These are phyloP conservation scores for Phalangium opilio DNA, from an alignment of 2,888 invertebrate genomes.

Conservation along the genomic window DNA sequence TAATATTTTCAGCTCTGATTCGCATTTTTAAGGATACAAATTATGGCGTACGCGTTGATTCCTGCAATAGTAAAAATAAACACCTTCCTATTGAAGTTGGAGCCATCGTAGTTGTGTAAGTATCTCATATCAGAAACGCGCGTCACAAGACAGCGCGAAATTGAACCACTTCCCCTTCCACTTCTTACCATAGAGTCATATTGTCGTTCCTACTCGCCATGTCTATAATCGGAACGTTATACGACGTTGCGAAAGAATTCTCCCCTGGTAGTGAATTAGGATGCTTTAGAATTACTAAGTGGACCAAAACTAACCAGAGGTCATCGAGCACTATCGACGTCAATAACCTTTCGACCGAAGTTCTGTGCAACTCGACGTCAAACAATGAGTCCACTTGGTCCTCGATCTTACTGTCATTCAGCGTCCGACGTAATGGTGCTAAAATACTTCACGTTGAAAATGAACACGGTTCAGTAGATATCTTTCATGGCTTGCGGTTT, in stretches of 20 bases:
- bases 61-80: conserved; percentile 4
- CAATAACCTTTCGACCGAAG: neutral
- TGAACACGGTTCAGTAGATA: conserved; percentile 6
- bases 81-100: conserved; percentile 3
- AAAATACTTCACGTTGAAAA: conserved; percentile 13
- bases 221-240: conserved; percentile 5
- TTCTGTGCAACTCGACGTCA: conserved; percentile 3
- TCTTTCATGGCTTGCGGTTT: conserved; percentile 19
- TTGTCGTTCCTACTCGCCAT: neutral
- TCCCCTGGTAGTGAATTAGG: too few species aligned
- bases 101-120: conserved; percentile 1
- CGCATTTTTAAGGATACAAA: too few species aligned
- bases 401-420: conserved; percentile 11
- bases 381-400: too few species aligned
- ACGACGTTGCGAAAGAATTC: neutral
- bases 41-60: neutral
- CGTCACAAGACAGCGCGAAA: too few species aligned
- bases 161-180: too few species aligned
- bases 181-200: neutral
- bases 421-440: conserved; percentile 11
- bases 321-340: too few species aligned
- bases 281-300: too few species aligned
- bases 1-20: too few species aligned
- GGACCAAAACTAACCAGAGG: too few species aligned
- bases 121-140: too few species aligned